Evolutionary conservation across 2,888 invertebrate genomes (phyloP).

Genomic region (Pristionchus maxplancki): DNA sequence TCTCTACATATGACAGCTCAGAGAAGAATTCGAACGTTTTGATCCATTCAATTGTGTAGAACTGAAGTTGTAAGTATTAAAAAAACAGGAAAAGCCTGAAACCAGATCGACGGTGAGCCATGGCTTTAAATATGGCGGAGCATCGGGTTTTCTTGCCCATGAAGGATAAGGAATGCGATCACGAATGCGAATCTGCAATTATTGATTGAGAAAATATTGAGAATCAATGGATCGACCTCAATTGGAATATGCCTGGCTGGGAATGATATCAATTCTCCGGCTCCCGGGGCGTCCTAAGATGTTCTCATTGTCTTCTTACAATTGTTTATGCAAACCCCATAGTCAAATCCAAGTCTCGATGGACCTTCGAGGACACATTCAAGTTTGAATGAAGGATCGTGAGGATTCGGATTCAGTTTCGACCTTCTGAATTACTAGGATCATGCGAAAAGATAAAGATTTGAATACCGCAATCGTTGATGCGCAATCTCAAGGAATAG

Average conservation of each 20-base stretch:
- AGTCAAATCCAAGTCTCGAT: not conserved
- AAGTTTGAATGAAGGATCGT: not conserved
- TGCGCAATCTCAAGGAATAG: conserved; percentile 31
- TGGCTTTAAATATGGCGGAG: not conserved
- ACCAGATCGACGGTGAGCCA: conserved; percentile 25
- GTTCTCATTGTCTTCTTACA: not conserved
- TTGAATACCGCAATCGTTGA: conserved; percentile 31
- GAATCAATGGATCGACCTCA: not conserved
- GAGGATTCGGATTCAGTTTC: conserved; percentile 21
- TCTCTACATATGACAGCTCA: not conserved
- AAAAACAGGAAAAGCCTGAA: not conserved
- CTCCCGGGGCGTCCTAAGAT: not conserved
- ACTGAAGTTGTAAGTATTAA: not conserved
- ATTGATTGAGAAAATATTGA: too few species aligned
- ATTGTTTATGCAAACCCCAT: not conserved
- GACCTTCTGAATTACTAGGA: not conserved
- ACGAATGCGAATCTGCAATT: not conserved
- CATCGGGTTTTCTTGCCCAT: conserved; percentile 4
- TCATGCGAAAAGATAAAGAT: not conserved
- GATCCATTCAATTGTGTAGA: conserved; percentile 38
- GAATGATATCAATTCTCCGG: not conserved
- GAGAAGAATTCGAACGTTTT: conserved; percentile 12
- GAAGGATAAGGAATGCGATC: conserved; percentile 21
- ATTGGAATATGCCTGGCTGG: conserved; percentile 24
- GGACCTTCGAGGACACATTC: not conserved